Percentiles rank a stretch among this genome's conserved stretches.
These are phyloP conservation scores for Ernsta delagoae DNA, from an alignment of 2,888 invertebrate species.

Conservation along the genomic window DNA sequence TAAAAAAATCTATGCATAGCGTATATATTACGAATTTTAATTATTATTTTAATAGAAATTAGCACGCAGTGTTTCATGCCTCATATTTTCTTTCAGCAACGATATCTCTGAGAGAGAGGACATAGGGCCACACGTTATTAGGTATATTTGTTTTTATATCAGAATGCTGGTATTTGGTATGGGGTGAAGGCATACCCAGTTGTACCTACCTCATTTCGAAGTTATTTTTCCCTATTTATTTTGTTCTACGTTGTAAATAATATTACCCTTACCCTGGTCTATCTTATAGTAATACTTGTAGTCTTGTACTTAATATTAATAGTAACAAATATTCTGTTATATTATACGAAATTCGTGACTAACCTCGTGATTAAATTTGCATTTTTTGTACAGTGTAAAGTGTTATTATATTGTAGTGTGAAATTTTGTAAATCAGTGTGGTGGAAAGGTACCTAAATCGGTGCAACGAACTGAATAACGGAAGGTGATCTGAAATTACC, in stretches of 20 bases:
- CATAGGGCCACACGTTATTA: conserved; percentile 67
- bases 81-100: conserved; percentile 76
- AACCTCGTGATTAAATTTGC: conserved; percentile 15
- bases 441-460: background rate
- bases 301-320: conserved; percentile 2
- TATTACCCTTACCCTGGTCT: conserved; percentile 17
- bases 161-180: conserved; percentile 48
- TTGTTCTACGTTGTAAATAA: conserved; percentile 60
- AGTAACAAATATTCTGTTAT: conserved; percentile 1
- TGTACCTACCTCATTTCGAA: conserved; percentile 8
- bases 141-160: conserved; percentile 67
- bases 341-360: conserved; percentile 19
- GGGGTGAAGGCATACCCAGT: conserved; percentile 38
- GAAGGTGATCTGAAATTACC: too few species aligned
- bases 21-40: conserved; percentile 3
- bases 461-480: background rate
- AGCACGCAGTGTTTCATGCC: conserved; percentile 55
- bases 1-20: too few species aligned
- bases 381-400: conserved; percentile 15
- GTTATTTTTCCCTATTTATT: background rate
- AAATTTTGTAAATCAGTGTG: background rate
- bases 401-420: too few species aligned
- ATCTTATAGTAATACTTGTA: conserved; percentile 15
- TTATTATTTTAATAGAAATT: conserved; percentile 42
- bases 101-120: conserved; percentile 65